A percentile compares a stretch with the other conserved stretches of the same genome.
Evolutionary conservation across 1,140 invertebrate genomes (phyloP).

Genomic region (Papilio dardanus): DNA sequence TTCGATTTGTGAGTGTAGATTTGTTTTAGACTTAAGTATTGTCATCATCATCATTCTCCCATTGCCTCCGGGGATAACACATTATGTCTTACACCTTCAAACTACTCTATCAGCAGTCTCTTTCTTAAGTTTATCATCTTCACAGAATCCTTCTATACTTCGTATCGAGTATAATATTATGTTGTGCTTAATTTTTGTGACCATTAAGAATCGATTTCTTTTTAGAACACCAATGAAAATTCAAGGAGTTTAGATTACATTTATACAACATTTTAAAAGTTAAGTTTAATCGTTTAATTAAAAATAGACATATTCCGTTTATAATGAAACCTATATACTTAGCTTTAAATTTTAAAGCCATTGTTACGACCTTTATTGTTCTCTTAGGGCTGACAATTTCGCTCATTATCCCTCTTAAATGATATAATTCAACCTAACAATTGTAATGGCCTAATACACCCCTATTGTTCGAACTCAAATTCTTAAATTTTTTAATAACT

Average conservation of each 20-base stretch:
- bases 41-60: no score
- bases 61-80: no score
- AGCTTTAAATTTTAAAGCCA: conserved; percentile 2
- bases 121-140: no score
- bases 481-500: conserved; percentile 8
- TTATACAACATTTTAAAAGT: not conserved
- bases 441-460: conserved; percentile 8
- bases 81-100: not conserved
- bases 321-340: not conserved
- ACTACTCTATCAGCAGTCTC: no score
- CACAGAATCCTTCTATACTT: no score
- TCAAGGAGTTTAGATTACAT: not conserved
- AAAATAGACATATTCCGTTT: not conserved
- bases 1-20: not conserved
- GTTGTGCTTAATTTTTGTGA: not conserved
- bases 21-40: not conserved
- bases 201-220: not conserved
- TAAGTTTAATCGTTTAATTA: not conserved
- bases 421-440: not conserved
- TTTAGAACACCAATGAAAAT: not conserved
- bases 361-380: not conserved
- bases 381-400: conserved; percentile 7
- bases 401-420: conserved; percentile 2
- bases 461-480: not conserved
- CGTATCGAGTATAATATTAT: not conserved